Evolutionary conservation across 2,888 invertebrate species (phyloP).

Genomic region (Microctonus brassicae): DNA sequence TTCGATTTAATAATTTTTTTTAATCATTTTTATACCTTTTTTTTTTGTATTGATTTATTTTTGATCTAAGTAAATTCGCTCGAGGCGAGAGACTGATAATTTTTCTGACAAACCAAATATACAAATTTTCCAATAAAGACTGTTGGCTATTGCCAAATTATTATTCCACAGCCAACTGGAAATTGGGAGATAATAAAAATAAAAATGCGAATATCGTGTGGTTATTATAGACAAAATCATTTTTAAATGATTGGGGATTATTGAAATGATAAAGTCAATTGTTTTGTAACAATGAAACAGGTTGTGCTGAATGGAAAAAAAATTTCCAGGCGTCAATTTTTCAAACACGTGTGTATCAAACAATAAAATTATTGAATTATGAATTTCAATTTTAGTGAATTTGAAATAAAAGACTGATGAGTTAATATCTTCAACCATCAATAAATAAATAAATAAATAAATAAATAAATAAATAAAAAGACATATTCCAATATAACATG

Average conservation of each 20-base stretch:
- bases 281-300: background rate
- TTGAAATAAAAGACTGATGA: background rate
- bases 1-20: too few species aligned
- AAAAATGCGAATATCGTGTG: background rate
- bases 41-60: background rate
- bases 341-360: background rate
- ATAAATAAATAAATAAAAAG: too few species aligned
- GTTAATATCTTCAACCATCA: background rate
- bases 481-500: background rate
- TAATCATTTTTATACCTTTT: background rate
- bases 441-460: background rate
- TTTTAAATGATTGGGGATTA: background rate
- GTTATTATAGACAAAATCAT: slow-evolving; percentile 5
- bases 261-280: slow-evolving; percentile 9
- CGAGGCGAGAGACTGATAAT: slow-evolving; percentile 11
- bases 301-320: background rate
- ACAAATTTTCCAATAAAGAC: slow-evolving; percentile 25
- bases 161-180: slow-evolving; percentile 10
- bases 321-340: background rate
- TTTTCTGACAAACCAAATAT: slow-evolving; percentile 16
- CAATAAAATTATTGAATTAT: background rate
- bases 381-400: background rate
- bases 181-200: background rate
- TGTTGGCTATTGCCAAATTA: slow-evolving; percentile 34
- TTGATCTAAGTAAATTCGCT: background rate